These are phyloP conservation scores for Odocoileus hemionus DNA, from an alignment of 2,113 vertebrate genomes.

Conservation along the genomic window DNA sequence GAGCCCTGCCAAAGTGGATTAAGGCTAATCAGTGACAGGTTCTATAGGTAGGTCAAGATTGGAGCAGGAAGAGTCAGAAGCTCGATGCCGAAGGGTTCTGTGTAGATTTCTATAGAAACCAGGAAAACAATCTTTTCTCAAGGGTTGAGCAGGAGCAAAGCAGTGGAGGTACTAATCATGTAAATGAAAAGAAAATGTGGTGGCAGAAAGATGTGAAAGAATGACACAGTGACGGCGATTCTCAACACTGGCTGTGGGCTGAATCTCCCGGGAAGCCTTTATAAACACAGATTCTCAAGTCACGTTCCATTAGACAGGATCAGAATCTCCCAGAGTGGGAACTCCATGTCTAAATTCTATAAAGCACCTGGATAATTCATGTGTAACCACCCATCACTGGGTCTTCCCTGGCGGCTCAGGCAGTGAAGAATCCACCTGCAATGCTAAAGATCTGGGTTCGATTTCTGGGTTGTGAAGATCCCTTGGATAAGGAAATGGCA, in stretches of 20 bases:
- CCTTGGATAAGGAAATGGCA: not conserved
- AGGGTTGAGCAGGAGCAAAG: not conserved
- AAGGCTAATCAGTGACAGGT: not conserved
- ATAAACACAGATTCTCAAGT: not conserved
- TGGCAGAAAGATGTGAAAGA: not conserved
- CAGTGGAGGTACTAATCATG: rapidly evolving
- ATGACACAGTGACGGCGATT: not conserved
- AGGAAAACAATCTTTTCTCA: not conserved
- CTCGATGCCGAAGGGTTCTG: not conserved
- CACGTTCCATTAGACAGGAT: not conserved
- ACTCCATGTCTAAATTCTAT: not conserved
- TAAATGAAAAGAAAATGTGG: not conserved
- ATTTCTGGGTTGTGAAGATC: not conserved
- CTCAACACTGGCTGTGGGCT: not conserved
- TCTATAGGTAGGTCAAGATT: not conserved
- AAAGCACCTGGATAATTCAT: not conserved
- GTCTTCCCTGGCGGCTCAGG: not conserved
- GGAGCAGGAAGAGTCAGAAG: not conserved
- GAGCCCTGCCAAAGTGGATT: not conserved
- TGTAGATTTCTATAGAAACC: not conserved
- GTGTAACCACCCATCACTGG: not conserved
- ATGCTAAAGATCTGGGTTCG: not conserved
- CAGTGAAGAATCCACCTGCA: not conserved
- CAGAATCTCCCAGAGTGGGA: not conserved
- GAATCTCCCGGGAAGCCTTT: not conserved